Percentiles rank a stretch among this genome's conserved stretches.
Conservation (phyloP, 1,140 invertebrate genomes). For the Drosophila paulistorum region DNA sequence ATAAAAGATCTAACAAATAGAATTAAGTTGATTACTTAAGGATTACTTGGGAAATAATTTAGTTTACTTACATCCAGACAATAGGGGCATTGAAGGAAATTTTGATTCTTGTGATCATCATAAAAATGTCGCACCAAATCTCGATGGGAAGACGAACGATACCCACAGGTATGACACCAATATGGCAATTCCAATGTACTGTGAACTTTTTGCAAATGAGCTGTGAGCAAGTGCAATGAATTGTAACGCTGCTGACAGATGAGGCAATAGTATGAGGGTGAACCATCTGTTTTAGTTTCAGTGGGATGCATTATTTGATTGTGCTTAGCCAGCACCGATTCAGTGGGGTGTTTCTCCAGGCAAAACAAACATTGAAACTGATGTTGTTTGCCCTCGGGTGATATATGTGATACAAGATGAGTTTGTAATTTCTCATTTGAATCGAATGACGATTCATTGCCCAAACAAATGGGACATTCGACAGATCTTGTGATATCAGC, state of each 20-base stretch:
- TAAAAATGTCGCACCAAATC: constrained; percentile 90
- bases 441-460: constrained; percentile 83
- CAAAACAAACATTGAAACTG: constrained; percentile 85
- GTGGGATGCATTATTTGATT: constrained; percentile 85
- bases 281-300: constrained; percentile 85
- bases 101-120: constrained; percentile 85
- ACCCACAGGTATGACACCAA: constrained; percentile 88
- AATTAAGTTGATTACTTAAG: not conserved
- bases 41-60: not conserved
- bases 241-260: constrained; percentile 87
- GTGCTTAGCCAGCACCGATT: constrained; percentile 84
- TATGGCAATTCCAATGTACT: constrained; percentile 91
- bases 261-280: constrained; percentile 85
- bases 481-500: constrained; percentile 56
- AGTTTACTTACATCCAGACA: constrained; percentile 86
- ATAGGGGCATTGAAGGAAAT: constrained; percentile 88
- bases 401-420: constrained; percentile 88
- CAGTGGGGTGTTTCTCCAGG: constrained; percentile 83
- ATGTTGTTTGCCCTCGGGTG: constrained; percentile 79
- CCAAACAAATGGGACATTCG: constrained; percentile 85
- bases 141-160: constrained; percentile 90
- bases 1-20: constrained; percentile 63
- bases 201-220: constrained; percentile 91
- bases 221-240: constrained; percentile 86
- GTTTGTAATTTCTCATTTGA: constrained; percentile 87